These are phyloP conservation scores for Mus caroli DNA, from an alignment of 2,797 vertebrate genomes.

Conservation along the genomic window DNA sequence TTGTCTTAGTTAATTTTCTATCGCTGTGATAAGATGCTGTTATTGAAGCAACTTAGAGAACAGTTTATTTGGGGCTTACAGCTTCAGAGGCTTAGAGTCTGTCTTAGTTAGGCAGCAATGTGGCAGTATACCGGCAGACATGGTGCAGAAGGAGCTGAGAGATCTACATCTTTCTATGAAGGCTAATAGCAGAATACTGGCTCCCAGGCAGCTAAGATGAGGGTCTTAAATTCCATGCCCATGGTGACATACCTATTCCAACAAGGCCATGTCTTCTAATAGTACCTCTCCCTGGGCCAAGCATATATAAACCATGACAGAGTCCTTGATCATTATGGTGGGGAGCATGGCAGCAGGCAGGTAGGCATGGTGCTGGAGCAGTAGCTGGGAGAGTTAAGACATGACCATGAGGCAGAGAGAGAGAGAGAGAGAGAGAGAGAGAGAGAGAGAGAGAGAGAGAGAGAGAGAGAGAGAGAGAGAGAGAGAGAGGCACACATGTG, in stretches of 20 bases:
- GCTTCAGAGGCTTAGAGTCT: not conserved
- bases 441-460: not conserved
- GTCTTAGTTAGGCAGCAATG: no score
- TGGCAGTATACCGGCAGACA: no score
- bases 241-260: no score
- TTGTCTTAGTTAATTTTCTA: not conserved
- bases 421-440: not conserved
- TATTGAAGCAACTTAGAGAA: not conserved
- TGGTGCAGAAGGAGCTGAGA: no score
- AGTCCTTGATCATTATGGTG: not conserved
- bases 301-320: no score
- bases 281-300: no score
- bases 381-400: not conserved
- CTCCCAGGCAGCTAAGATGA: no score
- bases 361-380: not conserved
- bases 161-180: no score
- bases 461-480: not conserved
- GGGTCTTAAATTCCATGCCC: no score
- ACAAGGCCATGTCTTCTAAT: no score
- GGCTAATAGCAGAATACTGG: no score
- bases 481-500: not conserved
- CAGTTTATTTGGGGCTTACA: not conserved
- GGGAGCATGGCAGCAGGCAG: no score
- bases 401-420: not conserved
- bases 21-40: not conserved